Evolutionary conservation across 2,888 invertebrate genomes (phyloP), one percentile per base, ranked within the genome.

Genomic region (Amorpha juglandis): DNA sequence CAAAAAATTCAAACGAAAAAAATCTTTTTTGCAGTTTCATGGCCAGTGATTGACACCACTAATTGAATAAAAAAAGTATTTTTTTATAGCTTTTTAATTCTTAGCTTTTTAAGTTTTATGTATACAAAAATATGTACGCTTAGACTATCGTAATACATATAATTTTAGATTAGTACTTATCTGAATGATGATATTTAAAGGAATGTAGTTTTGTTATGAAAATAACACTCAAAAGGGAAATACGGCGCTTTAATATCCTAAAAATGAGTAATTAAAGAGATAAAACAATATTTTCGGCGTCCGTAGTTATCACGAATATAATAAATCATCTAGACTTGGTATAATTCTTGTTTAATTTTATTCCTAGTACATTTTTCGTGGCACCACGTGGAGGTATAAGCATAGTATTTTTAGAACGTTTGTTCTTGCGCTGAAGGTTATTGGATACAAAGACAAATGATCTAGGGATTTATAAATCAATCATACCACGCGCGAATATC

Each of bases 211-310:
- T 27, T 4, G 27, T 27, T 27, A 27, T 27, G 27, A 27, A 27
- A 27, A 4, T 4, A 27, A 4, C 27, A 27, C 4, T 27, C 27
- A 27, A 4, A 27, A 27, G 4, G 27, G 4, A 27, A 27, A 27
- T 27, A 42, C 42, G 11, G 9, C 42, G 42, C 42, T 42, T 45
- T 11, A 12, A 45, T 45, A 12, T 45, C 45, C 2, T 21, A 6
- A 42, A 58, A 42, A 58, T 12, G 38, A 55, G 58, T 58, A 58
- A 58, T 58, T 58, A 58, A 38, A 58, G 58, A 58, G 58, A 58
- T 58, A 58, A 58, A 58, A 58, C 58, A 16, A 19, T 58, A 58
- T 42, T 58, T 55, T 58, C 38, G 21, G 58, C 19, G 38, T 58
- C 42, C 38, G 42, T 19, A 58, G 58, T 58, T 58, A 58, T 58